Evolutionary conservation across 2,797 vertebrate genomes (phyloP).

Genomic region (Sebastes minor): DNA sequence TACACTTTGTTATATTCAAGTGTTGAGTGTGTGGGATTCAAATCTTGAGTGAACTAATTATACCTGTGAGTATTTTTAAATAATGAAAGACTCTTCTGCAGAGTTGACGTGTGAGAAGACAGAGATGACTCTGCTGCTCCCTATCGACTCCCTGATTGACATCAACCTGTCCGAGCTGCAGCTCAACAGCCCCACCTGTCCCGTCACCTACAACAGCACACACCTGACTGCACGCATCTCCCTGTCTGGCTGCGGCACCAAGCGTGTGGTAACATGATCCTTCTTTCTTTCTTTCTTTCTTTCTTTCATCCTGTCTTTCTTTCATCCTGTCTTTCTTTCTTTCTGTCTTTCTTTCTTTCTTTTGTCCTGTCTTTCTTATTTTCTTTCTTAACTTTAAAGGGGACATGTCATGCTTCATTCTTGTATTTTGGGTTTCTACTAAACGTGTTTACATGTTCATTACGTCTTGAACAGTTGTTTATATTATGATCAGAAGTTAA

Average conservation of each 20-base stretch:
- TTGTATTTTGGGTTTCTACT: too few species aligned
- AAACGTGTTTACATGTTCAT: too few species aligned
- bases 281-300: too few species aligned
- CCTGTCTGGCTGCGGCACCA: conserved; percentile 76
- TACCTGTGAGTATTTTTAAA: background rate
- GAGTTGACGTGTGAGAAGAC: conserved; percentile 70
- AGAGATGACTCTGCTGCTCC: conserved; percentile 75
- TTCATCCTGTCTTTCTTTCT: too few species aligned
- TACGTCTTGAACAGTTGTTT: too few species aligned
- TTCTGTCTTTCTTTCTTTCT: too few species aligned
- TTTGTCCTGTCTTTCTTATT: too few species aligned
- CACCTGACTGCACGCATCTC: conserved; percentile 72
- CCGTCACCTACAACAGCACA: conserved; percentile 70
- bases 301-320: too few species aligned
- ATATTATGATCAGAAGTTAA: too few species aligned
- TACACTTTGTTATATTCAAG: background rate
- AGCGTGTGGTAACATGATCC: conserved; percentile 66
- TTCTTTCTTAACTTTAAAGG: too few species aligned
- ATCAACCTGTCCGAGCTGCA: conserved; percentile 67
- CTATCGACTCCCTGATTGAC: conserved; percentile 57
- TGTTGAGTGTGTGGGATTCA: background rate
- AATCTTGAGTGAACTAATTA: background rate
- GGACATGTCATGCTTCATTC: too few species aligned
- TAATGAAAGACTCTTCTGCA: conserved; percentile 31
- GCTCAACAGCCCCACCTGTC: conserved; percentile 78